Conservation (phyloP, 1,140 invertebrate species). For the Hyles euphorbiae region DNA sequence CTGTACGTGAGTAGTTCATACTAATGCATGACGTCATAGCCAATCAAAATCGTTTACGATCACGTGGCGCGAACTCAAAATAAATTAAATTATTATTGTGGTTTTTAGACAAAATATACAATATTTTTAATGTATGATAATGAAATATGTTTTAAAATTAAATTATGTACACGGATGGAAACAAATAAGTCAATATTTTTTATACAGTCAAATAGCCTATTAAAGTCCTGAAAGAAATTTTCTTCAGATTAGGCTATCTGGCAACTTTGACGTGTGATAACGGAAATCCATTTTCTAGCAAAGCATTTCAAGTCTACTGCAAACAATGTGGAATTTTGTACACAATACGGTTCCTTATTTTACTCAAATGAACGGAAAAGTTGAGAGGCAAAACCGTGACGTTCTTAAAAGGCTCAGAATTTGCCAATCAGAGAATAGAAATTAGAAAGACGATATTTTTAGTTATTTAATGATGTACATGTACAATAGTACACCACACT, state of each 20-base stretch:
- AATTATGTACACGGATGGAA: too few relatives aligned
- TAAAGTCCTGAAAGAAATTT: slow-evolving; percentile 26
- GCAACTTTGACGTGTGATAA: slow-evolving; percentile 34
- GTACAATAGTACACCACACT: slow-evolving; percentile 31
- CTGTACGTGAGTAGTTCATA: too few relatives aligned
- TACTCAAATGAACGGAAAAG: slow-evolving; percentile 48
- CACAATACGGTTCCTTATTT: slow-evolving; percentile 35
- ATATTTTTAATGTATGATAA: too few relatives aligned
- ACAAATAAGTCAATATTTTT: too few relatives aligned
- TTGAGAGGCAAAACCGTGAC: slow-evolving; percentile 41
- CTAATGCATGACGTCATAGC: too few relatives aligned
- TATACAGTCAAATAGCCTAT: too few relatives aligned
- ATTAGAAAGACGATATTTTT: slow-evolving; percentile 11
- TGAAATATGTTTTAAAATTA: too few relatives aligned
- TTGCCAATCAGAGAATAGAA: slow-evolving; percentile 7
- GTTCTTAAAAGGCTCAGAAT: slow-evolving; percentile 24
- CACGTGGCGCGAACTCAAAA: too few relatives aligned
- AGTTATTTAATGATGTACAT: slow-evolving; percentile 33
- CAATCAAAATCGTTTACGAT: too few relatives aligned
- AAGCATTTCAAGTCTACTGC: slow-evolving; percentile 34
- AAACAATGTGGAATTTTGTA: slow-evolving; percentile 25
- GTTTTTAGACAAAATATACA: too few relatives aligned
- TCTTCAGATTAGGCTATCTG: slow-evolving; percentile 23
- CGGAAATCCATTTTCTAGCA: slow-evolving; percentile 18
- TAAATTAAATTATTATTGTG: too few relatives aligned